Evolutionary conservation across 2,113 vertebrate species (phyloP).

Genomic region (Brienomyrus longianalis): DNA sequence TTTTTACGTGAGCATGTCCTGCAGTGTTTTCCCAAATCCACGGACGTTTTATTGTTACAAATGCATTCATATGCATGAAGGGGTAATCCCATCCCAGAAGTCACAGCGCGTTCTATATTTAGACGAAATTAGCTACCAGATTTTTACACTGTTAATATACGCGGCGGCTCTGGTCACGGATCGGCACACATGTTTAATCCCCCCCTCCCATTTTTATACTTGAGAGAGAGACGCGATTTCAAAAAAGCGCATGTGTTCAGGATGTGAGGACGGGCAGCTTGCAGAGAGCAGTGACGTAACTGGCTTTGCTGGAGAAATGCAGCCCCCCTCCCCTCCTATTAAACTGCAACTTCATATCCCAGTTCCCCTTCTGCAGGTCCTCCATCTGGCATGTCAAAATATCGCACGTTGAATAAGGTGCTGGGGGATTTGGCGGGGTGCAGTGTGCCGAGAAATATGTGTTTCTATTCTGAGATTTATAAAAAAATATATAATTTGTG

Average conservation of each 20-base stretch:
- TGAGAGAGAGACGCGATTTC: background rate
- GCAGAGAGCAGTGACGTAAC: slow-evolving; percentile 1
- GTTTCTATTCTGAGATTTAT: background rate
- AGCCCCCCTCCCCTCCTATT: background rate
- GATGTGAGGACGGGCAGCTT: background rate
- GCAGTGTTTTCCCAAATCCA: background rate
- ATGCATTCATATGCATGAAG: slow-evolving; percentile 20
- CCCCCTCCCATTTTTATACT: background rate
- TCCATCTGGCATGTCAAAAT: background rate
- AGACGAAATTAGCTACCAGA: background rate
- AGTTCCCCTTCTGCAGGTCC: background rate
- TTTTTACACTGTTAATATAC: background rate
- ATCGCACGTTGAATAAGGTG: background rate
- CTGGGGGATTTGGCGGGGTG: background rate
- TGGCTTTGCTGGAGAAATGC: background rate
- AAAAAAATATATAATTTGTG: background rate
- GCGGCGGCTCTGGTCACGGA: background rate
- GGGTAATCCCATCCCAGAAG: slow-evolving; percentile 35
- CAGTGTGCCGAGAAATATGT: background rate
- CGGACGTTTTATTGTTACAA: background rate
- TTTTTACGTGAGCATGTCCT: background rate
- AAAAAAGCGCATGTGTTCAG: background rate
- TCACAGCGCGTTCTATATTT: slow-evolving; percentile 32
- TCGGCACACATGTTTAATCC: background rate
- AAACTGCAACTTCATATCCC: slow-evolving; percentile 1